Evolutionary conservation across 2,113 vertebrate genomes (phyloP).

Genomic region (Accipiter virgatus): DNA sequence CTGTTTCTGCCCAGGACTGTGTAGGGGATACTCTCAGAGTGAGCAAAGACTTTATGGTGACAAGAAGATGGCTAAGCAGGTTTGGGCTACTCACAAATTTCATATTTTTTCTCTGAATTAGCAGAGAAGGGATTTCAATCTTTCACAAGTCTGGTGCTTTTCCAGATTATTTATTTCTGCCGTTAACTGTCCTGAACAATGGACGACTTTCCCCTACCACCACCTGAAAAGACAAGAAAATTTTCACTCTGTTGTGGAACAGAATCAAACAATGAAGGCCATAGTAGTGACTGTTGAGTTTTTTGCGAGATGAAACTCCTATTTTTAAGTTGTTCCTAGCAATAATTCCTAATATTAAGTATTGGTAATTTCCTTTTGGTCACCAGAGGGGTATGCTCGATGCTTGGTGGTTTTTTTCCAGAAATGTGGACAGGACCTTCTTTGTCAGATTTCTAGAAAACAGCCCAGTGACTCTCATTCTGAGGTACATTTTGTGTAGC

Average conservation of each 20-base stretch:
- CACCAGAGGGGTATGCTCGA: neutral
- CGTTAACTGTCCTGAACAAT: neutral
- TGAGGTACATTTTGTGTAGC: neutral
- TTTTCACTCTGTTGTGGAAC: neutral
- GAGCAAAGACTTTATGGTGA: neutral
- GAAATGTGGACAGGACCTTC: neutral
- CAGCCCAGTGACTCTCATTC: neutral
- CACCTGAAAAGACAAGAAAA: neutral
- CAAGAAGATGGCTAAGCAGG: neutral
- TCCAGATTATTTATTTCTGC: neutral
- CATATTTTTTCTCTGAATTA: neutral
- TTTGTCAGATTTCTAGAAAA: neutral
- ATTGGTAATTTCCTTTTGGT: neutral
- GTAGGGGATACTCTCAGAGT: neutral
- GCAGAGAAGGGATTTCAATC: neutral
- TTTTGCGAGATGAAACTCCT: neutral
- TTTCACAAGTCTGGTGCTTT: neutral
- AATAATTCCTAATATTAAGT: neutral
- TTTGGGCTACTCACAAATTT: neutral
- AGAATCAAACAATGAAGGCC: neutral
- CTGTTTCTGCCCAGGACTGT: neutral
- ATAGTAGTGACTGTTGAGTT: fast-evolving
- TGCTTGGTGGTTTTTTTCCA: neutral
- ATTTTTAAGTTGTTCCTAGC: neutral
- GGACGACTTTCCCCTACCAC: neutral